These are phyloP conservation scores for Thalassophryne amazonica DNA, from an alignment of 2,797 vertebrate genomes.

Conservation along the genomic window DNA sequence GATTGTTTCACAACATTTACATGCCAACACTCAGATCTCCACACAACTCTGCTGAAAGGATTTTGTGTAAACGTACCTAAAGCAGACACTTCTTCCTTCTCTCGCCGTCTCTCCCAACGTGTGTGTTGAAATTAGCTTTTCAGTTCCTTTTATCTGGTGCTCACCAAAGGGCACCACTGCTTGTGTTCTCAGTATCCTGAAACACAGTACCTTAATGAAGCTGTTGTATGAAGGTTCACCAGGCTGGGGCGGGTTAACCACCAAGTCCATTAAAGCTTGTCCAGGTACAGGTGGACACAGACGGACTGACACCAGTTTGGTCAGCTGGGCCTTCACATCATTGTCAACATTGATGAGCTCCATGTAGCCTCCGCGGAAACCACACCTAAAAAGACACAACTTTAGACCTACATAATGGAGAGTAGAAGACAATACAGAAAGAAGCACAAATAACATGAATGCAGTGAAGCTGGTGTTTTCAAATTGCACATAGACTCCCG, in stretches of 20 bases:
- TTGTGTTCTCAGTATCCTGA: too few species aligned
- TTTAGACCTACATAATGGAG: neutral
- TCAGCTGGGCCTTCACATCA: slow-evolving; percentile 80
- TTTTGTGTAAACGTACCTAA: too few species aligned
- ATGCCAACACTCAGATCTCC: too few species aligned
- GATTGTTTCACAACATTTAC: too few species aligned
- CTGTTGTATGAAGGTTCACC: slow-evolving; percentile 84
- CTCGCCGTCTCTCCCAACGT: too few species aligned
- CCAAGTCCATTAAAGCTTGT: slow-evolving; percentile 83
- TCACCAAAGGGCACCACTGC: too few species aligned
- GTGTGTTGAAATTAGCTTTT: too few species aligned
- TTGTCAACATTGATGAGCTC: slow-evolving; percentile 91
- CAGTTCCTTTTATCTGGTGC: too few species aligned
- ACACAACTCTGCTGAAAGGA: too few species aligned
- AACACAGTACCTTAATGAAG: slow-evolving; percentile 77
- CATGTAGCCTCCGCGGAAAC: slow-evolving; percentile 89
- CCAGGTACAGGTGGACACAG: slow-evolving; percentile 85
- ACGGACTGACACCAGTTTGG: slow-evolving; percentile 85
- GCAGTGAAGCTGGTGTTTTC: neutral
- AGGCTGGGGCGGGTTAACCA: slow-evolving; percentile 81
- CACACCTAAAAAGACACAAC: slow-evolving; percentile 75
- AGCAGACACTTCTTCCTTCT: too few species aligned
- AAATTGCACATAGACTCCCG: too few species aligned
- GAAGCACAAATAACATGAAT: neutral
- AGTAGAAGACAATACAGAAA: neutral